These are phyloP conservation scores for Syncerus caffer DNA, from an alignment of 2,797 vertebrate species.

Conservation along the genomic window DNA sequence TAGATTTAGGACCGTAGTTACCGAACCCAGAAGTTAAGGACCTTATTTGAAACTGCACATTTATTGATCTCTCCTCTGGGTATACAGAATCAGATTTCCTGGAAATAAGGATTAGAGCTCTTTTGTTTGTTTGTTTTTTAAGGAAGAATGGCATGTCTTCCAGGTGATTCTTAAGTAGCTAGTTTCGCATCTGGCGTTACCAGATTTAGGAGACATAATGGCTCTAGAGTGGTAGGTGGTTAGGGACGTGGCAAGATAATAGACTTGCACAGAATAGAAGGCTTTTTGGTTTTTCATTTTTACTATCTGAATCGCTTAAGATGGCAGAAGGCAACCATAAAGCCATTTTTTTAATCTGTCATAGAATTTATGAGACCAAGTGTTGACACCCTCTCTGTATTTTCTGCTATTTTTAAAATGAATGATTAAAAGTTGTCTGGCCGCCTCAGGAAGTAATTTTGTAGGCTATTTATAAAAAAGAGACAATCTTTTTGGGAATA, in stretches of 20 bases:
- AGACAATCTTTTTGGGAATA: neutral
- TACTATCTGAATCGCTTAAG: neutral
- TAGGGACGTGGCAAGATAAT: neutral
- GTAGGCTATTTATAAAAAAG: neutral
- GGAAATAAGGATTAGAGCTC: neutral
- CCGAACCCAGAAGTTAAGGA: neutral
- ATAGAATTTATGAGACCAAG: neutral
- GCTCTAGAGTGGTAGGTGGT: neutral
- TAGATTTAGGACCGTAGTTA: neutral
- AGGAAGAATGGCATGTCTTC: neutral
- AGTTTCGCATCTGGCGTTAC: neutral
- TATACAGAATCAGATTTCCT: neutral
- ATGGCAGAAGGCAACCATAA: neutral
- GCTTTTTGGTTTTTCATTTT: neutral
- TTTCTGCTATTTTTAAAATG: neutral
- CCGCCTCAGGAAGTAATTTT: neutral
- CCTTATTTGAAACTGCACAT: neutral
- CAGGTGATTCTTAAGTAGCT: neutral
- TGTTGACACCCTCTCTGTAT: neutral
- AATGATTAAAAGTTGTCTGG: neutral
- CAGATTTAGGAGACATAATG: neutral
- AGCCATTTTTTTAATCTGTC: neutral
- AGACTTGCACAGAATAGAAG: neutral
- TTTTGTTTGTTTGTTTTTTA: neutral
- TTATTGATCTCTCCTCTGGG: neutral